These are phyloP conservation scores for Actinia equina DNA, from an alignment of 64 coral and sea anemone species.

Conservation along the genomic window DNA sequence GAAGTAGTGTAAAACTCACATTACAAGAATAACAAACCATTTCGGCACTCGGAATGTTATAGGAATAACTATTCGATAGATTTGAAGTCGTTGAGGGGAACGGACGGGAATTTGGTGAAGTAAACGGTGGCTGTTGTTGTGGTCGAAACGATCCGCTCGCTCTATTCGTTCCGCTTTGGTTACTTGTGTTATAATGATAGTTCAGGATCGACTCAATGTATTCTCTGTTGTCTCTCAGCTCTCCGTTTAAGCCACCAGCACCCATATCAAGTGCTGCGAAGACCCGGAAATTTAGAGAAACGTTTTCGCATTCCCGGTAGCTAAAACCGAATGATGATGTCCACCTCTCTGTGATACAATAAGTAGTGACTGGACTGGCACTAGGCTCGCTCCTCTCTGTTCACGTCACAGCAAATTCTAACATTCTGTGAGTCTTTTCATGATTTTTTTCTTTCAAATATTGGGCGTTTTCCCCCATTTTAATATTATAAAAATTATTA, in stretches of 20 bases:
- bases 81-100: conserved; percentile 5
- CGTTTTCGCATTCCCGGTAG: not conserved
- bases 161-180: not conserved
- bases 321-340: not conserved
- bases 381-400: not conserved
- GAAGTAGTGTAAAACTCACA: conserved; percentile 64
- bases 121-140: not conserved
- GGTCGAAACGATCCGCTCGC: conserved; percentile 2
- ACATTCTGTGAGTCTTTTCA: too few species aligned
- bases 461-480: too few species aligned
- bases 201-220: conserved; percentile 68
- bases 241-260: conserved; percentile 87
- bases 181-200: conserved; percentile 48
- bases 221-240: conserved; percentile 67
- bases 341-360: too few species aligned
- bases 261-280: conserved; percentile 52
- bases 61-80: conserved; percentile 4
- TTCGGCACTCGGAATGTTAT: conserved; percentile 26
- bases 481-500: too few species aligned
- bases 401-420: too few species aligned
- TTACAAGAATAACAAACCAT: conserved; percentile 81
- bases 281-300: not conserved
- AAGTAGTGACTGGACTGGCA: not conserved
- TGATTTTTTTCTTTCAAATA: too few species aligned
- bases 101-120: not conserved